Evolutionary conservation across 1,140 invertebrate genomes (phyloP).

Genomic region (Meteorus sp.): DNA sequence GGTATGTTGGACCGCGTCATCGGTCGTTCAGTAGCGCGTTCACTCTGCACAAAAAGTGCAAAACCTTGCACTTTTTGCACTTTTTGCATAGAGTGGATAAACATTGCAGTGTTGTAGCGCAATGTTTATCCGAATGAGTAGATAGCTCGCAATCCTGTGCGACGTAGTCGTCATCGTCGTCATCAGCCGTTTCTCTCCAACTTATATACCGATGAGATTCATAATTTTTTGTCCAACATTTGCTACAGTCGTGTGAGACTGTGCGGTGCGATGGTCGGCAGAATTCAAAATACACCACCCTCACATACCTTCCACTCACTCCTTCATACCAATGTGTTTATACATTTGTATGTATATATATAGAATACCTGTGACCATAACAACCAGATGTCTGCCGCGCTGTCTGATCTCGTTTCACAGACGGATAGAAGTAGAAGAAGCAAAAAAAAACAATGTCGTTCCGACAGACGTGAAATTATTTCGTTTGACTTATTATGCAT

Average conservation of each 20-base stretch:
- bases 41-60: slow-evolving; percentile 15
- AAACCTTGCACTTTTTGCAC: too few relatives aligned
- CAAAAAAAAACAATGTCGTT: not conserved
- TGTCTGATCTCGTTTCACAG: slow-evolving; percentile 4
- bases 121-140: too few relatives aligned
- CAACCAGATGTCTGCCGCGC: slow-evolving; percentile 24
- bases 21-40: not conserved
- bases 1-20: not conserved
- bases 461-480: slow-evolving; percentile 19
- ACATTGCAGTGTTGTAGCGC: too few relatives aligned
- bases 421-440: not conserved
- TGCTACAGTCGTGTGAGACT: slow-evolving; percentile 38
- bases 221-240: slow-evolving; percentile 53
- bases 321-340: not conserved
- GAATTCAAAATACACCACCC: slow-evolving; percentile 56
- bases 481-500: not conserved
- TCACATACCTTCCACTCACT: slow-evolving; percentile 10
- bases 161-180: not conserved
- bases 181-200: not conserved
- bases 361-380: slow-evolving; percentile 22
- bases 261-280: slow-evolving; percentile 48
- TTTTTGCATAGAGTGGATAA: too few relatives aligned
- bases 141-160: not conserved
- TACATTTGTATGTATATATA: too few relatives aligned
- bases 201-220: slow-evolving; percentile 4